Evolutionary conservation across 2,113 vertebrate genomes (phyloP).

Genomic region (Heteronetta atricapilla): DNA sequence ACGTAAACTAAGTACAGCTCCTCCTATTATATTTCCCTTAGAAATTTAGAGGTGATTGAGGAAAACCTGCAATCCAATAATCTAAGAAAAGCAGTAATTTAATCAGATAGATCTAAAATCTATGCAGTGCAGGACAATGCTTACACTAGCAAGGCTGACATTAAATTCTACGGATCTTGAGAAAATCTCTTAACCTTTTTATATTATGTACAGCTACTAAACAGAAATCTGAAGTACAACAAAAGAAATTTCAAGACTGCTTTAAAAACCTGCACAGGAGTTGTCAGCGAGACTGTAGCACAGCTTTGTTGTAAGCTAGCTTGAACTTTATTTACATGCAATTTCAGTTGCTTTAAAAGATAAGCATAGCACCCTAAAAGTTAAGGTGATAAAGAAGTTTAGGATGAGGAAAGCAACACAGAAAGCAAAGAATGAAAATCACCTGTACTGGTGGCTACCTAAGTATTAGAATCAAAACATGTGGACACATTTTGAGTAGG

Average conservation of each 20-base stretch:
- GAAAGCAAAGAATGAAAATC: constrained; percentile 43
- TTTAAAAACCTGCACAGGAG: not conserved
- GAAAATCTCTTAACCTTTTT: not conserved
- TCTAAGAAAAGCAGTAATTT: not conserved
- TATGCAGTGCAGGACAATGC: not conserved
- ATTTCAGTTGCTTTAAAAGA: not conserved
- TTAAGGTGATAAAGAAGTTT: constrained; percentile 22
- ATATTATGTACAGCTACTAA: not conserved
- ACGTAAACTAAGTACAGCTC: not conserved
- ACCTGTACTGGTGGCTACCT: not conserved
- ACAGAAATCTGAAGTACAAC: not conserved
- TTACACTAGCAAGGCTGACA: not conserved
- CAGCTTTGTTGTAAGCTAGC: not conserved
- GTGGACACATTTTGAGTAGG: not conserved
- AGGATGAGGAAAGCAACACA: constrained; percentile 50
- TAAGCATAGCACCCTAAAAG: constrained; percentile 8
- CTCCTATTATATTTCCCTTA: not conserved
- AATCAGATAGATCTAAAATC: not conserved
- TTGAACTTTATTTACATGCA: not conserved
- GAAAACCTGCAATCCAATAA: not conserved
- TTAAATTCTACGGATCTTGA: not conserved
- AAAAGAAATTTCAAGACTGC: not conserved
- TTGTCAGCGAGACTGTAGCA: not conserved
- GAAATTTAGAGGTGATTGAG: not conserved
- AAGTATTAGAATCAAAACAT: not conserved